Evolutionary conservation across 1,140 invertebrate genomes (phyloP), one percentile per base, ranked within the genome.

Genomic region (Zaprionus africanus): DNA sequence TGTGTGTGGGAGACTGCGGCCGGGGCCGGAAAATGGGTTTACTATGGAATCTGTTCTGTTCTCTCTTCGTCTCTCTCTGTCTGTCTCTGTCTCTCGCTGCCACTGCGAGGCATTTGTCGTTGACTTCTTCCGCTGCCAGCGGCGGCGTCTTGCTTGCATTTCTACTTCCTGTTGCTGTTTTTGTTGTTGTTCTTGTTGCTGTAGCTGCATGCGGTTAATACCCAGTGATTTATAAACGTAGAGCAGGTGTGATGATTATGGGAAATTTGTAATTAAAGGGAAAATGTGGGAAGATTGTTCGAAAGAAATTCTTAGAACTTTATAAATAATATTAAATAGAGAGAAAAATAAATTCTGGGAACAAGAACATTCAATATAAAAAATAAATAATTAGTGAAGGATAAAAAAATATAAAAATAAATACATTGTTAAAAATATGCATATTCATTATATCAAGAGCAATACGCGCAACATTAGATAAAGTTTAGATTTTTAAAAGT

Each of bases 101-200:
- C 51, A 19, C 54, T 41, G 60, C 56, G 54, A 69, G 80, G 72
- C 67, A 77, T 85, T 46, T 81, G 73, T 67, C 68, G 81, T 90
- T 88, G 84, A 88, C 84, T 88, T 88, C 85, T 88, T 88, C 84
- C 84, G 84, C 86, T 90, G 84, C 84, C 85, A 90, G 78, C 74
- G 85, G 86, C 85, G 84, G 81, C 84, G 85, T 88, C 84, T 90
- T 88, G 85, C 84, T 90, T 88, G 85, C 81, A 62, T 88, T 90
- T 84, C 78, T 65, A 82, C 78, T 90, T 88, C 84, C 84, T 88
- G 84, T 88, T 90, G 74, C 70, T 63, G 54, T 36, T 70, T 31
- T 36, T 57, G 56, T 57, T 57, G 9, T 36, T 57, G 17, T 36
- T 36, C 31, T 36, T 58, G 56, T 38, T 58, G 31, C n/a, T 26